phyloP scores from a whole-genome alignment of 2,113 vertebrate species.

The Phylloscopus trochilus region DNA sequence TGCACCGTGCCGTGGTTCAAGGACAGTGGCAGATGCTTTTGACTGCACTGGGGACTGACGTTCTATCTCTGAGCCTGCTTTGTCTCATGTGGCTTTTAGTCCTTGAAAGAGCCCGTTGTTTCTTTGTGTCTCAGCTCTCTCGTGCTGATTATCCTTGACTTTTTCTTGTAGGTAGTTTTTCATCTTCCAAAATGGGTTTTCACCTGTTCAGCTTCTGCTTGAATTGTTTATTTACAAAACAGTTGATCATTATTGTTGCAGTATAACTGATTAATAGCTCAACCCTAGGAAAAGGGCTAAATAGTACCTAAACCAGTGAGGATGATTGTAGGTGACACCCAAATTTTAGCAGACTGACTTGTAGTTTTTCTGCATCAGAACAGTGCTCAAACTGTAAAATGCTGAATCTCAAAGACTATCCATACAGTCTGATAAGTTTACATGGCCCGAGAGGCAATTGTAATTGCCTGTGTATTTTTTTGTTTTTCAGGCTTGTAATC shows the following conservation, averaged over 20 bases:
- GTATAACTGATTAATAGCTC: not conserved
- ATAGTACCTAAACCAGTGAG: not conserved
- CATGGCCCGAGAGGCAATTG: accelerated
- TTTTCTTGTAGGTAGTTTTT: not conserved
- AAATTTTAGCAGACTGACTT: not conserved
- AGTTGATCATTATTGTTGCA: not conserved
- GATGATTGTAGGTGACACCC: not conserved
- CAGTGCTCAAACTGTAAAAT: not conserved
- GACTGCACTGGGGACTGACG: not conserved
- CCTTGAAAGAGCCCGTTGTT: not conserved
- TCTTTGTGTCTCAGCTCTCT: not conserved
- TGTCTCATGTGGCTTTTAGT: not conserved
- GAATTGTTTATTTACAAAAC: not conserved
- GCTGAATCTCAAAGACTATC: not conserved
- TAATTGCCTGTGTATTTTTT: not conserved
- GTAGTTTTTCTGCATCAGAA: not conserved
- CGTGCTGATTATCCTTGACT: not conserved
- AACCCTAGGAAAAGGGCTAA: not conserved
- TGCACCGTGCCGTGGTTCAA: not conserved
- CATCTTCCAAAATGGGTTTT: not conserved
- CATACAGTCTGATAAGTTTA: not conserved
- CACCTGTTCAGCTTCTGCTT: not conserved
- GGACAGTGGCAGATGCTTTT: not conserved
- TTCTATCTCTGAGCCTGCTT: not conserved
- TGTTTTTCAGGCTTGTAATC: slow-evolving; percentile 2